Conservation (phyloP, 2,888 invertebrate species). For the Antitype chi region DNA sequence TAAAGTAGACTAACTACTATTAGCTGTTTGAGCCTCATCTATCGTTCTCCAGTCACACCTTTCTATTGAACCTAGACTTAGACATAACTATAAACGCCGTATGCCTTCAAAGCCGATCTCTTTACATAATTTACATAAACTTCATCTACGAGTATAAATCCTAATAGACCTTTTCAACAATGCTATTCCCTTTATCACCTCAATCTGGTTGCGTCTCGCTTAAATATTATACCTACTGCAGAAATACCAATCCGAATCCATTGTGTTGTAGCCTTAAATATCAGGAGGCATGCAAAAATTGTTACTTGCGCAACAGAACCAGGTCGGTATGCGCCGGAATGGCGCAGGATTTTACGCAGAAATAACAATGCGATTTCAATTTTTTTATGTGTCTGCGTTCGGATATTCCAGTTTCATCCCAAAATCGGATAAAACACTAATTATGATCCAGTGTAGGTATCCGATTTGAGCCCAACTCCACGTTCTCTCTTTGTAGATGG, state of each 20-base stretch:
- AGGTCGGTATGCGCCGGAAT: constrained; percentile 35
- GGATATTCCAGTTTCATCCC: neutral
- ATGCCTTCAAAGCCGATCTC: constrained; percentile 6
- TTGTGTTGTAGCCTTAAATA: constrained; percentile 59
- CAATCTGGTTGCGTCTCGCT: constrained; percentile 46
- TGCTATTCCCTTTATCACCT: constrained; percentile 30
- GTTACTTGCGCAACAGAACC: constrained; percentile 35
- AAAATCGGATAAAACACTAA: neutral
- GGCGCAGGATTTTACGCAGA: constrained; percentile 16
- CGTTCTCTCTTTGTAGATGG: neutral
- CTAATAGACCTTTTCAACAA: constrained; percentile 38
- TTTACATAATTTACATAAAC: constrained; percentile 20
- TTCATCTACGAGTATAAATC: constrained; percentile 37
- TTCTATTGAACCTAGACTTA: neutral
- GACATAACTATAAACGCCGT: neutral
- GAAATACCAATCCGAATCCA: constrained; percentile 51
- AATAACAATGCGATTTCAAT: constrained; percentile 1
- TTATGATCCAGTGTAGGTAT: neutral
- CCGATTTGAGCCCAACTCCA: neutral
- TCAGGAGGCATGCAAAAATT: constrained; percentile 61
- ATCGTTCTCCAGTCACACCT: neutral
- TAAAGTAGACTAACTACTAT: too few relatives aligned
- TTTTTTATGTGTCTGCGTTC: neutral
- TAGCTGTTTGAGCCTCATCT: neutral
- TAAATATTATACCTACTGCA: constrained; percentile 49